Percentiles rank a stretch among this genome's conserved stretches.
Evolutionary conservation across 1,140 invertebrate species (phyloP).

Genomic region (Cydia splendana): DNA sequence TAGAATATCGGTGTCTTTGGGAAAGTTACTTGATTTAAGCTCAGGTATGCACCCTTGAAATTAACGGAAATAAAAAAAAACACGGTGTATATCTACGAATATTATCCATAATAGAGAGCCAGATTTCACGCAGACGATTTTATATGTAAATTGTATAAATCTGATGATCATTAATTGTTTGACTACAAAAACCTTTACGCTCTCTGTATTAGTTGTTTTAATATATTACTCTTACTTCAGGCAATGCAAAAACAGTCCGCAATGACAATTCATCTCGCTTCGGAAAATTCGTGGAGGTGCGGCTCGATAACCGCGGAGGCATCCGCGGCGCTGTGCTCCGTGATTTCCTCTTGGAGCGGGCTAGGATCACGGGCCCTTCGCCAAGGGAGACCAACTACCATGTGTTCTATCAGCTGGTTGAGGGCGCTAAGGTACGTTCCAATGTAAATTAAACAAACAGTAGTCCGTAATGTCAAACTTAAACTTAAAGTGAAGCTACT

Average conservation of each 20-base stretch:
- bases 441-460: neutral
- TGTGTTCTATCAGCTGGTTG: conserved; percentile 96
- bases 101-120: too few relatives aligned
- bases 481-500: too few relatives aligned
- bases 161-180: too few relatives aligned
- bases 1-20: too few relatives aligned
- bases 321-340: conserved; percentile 97
- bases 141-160: too few relatives aligned
- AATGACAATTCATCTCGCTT: conserved; percentile 99
- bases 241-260: conserved; percentile 97
- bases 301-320: conserved; percentile 93
- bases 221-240: conserved; percentile 74
- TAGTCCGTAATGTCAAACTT: too few relatives aligned
- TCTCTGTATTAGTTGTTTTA: neutral
- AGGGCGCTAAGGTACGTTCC: conserved; percentile 85
- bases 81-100: too few relatives aligned
- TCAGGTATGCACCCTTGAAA: too few relatives aligned
- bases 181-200: too few relatives aligned
- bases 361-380: conserved; percentile 96
- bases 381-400: conserved; percentile 97
- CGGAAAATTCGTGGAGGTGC: conserved; percentile 98
- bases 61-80: too few relatives aligned
- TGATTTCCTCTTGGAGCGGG: conserved; percentile 97
- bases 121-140: too few relatives aligned
- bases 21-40: too few relatives aligned